Conservation (phyloP, 2,888 invertebrate species). For the Acrobasis repandana region DNA sequence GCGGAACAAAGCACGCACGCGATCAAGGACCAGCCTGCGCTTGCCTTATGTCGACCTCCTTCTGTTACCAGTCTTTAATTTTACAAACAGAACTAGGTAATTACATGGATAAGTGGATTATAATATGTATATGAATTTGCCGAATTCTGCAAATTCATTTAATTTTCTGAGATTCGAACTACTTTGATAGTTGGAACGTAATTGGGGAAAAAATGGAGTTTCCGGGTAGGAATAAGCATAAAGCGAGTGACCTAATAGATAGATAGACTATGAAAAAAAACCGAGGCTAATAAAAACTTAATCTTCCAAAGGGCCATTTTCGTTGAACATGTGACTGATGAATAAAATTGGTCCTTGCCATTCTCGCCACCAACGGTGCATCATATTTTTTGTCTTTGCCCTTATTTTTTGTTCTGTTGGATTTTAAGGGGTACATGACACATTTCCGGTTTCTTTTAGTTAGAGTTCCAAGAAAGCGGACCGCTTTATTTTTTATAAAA, state of each 20-base stretch:
- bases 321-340: slow-evolving; percentile 52
- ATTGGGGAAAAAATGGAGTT: no score
- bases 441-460: slow-evolving; percentile 30
- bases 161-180: no score
- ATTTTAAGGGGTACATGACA: slow-evolving; percentile 42
- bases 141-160: no score
- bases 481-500: neutral
- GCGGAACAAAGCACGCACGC: slow-evolving; percentile 76
- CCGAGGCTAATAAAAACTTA: slow-evolving; percentile 13
- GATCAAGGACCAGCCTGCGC: slow-evolving; percentile 58
- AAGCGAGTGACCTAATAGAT: no score
- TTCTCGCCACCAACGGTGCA: slow-evolving; percentile 54
- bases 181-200: no score
- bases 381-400: slow-evolving; percentile 19
- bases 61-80: slow-evolving; percentile 27
- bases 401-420: slow-evolving; percentile 44
- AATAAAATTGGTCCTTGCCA: slow-evolving; percentile 36
- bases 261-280: no score
- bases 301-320: slow-evolving; percentile 43
- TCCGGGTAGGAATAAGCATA: no score
- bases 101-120: neutral
- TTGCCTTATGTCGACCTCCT: slow-evolving; percentile 64
- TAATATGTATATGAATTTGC: no score
- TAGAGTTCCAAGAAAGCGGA: neutral
- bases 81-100: neutral